Conservation (phyloP, 2,113 vertebrate species). For the Sterna hirundo region DNA sequence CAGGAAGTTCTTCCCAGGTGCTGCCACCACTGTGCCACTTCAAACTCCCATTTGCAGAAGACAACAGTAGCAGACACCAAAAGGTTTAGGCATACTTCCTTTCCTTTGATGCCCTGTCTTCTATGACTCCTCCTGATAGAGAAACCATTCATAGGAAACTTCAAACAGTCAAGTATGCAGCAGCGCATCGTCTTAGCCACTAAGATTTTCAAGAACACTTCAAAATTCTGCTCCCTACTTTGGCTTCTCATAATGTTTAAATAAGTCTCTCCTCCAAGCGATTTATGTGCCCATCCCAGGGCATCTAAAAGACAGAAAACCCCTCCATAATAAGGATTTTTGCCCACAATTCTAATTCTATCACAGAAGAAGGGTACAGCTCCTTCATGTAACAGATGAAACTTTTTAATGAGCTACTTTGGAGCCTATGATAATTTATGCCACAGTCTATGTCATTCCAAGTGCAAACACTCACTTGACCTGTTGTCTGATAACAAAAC, state of each 20-base stretch:
- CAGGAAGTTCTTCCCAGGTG: not conserved
- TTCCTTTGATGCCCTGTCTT: not conserved
- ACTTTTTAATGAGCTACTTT: not conserved
- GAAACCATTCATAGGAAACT: not conserved
- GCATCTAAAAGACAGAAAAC: not conserved
- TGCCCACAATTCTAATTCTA: not conserved
- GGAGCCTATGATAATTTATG: slow-evolving; percentile 6
- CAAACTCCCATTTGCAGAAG: not conserved
- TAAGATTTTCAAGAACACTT: not conserved
- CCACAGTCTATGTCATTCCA: not conserved
- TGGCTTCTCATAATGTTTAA: not conserved
- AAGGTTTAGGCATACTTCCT: not conserved
- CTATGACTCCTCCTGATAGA: not conserved
- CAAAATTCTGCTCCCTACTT: not conserved
- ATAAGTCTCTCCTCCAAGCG: not conserved
- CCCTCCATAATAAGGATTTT: not conserved
- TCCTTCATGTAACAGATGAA: not conserved
- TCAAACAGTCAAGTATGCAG: not conserved
- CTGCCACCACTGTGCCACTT: not conserved
- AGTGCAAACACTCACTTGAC: not conserved
- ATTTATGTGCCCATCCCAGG: not conserved
- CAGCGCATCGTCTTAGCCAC: not conserved
- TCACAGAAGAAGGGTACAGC: not conserved
- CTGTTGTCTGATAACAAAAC: slow-evolving; percentile 15
- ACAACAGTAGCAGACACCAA: not conserved